Evolutionary conservation across 1,140 invertebrate genomes (phyloP), one percentile per base, ranked within the genome.

Genomic region (Chelonus insularis): DNA sequence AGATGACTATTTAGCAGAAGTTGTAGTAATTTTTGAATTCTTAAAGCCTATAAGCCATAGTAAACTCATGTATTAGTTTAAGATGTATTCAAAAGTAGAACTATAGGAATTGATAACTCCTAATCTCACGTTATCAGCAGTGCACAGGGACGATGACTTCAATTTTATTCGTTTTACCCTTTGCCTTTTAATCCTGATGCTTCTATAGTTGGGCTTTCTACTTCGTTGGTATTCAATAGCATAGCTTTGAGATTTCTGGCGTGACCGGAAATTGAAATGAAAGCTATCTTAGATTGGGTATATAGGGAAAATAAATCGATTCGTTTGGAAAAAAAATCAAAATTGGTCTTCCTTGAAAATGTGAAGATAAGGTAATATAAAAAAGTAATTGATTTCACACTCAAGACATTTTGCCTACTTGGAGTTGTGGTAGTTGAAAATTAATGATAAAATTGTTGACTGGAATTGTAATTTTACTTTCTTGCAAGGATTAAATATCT

Each of bases 251-350:
- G 61, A 62, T 59, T 55, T 59, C 51, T 57, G 55, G 56, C 64
- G 64, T 65, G 64, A 62, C 64, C 64, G 54, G 64, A 62, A 62
- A 65, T 65, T 65, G 50, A 50, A 65, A 65, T 56, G 52, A 51
- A 59, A 60, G 52, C 50, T 39, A 50, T 60, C 41, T 41, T 14
- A 23, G 25, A 61, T 61, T 55, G 39, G 39, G 32, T 55, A 55
- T 12, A 6, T 29, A 12, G 5, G 18, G 34, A 55, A 39, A 55
- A 55, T 55, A 55, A 55, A 55, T 55, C 52, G 52, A 55, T 52
- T 52, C 25, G 25, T 32, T 52, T 51, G 37, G 50, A 20, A 18
- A 55, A 56, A 50, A n/a, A 54, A 43, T 16, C 2, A 25, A 29
- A 57, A 47, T 23, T 45, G 20, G 55, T 2, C 20, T 21, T 41